Percentiles rank a stretch among this genome's conserved stretches.
These are phyloP conservation scores for Sitodiplosis mosellana DNA, from an alignment of 1,140 invertebrate genomes.

Conservation along the genomic window DNA sequence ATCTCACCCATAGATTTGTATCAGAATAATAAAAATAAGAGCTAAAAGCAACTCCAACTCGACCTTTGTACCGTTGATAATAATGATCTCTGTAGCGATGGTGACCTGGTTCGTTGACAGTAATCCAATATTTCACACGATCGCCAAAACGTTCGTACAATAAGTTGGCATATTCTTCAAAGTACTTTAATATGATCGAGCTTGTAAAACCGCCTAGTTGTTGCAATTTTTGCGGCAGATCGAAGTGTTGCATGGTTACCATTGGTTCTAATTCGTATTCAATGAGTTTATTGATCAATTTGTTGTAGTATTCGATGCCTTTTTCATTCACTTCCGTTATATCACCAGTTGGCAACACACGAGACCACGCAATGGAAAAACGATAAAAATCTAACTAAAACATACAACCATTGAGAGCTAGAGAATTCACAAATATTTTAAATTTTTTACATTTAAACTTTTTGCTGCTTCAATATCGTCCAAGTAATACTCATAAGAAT, in stretches of 20 bases:
- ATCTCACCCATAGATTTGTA: too few species aligned
- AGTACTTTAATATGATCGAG: conserved; percentile 28
- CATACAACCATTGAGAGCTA: too few species aligned
- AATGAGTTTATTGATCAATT: conserved; percentile 36
- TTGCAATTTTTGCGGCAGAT: conserved; percentile 34
- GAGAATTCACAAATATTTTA: too few species aligned
- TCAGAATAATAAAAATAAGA: conserved; percentile 10
- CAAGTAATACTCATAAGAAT: too few species aligned
- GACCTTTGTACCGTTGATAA: conserved; percentile 16
- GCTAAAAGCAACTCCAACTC: conserved; percentile 30
- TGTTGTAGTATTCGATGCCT: conserved; percentile 41
- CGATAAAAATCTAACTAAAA: too few species aligned
- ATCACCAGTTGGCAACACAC: too few species aligned
- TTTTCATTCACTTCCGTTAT: too few species aligned
- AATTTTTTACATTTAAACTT: too few species aligned
- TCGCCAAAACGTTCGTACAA: conserved; percentile 29
- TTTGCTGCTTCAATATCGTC: too few species aligned
- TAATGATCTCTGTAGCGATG: conserved; percentile 22
- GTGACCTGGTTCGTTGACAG: conserved; percentile 31
- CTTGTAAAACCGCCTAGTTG: conserved; percentile 39
- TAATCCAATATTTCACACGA: conserved; percentile 27
- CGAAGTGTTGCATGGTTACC: conserved; percentile 38
- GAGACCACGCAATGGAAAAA: too few species aligned
- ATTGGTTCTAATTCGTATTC: conserved; percentile 31
- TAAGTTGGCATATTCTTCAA: conserved; percentile 32